Base-by-base conservation (phyloP, 1,140 invertebrate genomes). In the Cherax destructor region DNA sequence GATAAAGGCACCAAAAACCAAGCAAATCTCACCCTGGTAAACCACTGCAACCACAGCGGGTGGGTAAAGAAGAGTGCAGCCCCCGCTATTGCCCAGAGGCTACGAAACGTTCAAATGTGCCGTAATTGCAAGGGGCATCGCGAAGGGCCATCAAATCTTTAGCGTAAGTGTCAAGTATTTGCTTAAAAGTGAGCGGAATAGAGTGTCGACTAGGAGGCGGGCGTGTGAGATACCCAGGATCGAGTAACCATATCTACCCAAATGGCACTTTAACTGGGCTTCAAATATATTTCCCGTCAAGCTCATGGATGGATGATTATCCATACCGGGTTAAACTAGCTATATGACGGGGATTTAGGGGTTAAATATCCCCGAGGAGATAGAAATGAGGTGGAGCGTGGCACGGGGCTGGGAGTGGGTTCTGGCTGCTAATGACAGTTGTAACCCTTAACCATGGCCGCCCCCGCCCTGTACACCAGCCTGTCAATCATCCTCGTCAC, bases 71-170 rank as follows among this genome's bases (percentile, higher is more conserved):
- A 30, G 24, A 78, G 21, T n/a, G 74, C n/a, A 65, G 47, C 47
- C 65, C 65, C 74, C 49, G 11, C 84, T 74, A 78, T 13, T 24
- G 24, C 85, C 85, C 85, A 30, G 50, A 21, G 86, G 86, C 77
- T 76, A 88, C 24, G 50, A 88, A 88, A 50, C 85, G 85, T 86
- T 86, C 85, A 88, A 52, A 81, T 69, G 86, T 81, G 30, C 61
- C 86, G 86, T 88, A 88, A 88, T 88, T 88, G 86, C 86, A 88
- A 80, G 86, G 86, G 86, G 86, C 86, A 88, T 88, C 86, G 78
- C 24, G 78, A n/a, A 69, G 65, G 78, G 86, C 78, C 86, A 88
- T 88, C 86, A 88, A 81, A 88, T 81, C 77, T 88, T 88, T 88
- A 88, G 86, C 72, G 59, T 88, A 88, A 88, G 86, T 88, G 86